Conservation (phyloP, 2,797 vertebrate species). For the Huso huso region DNA sequence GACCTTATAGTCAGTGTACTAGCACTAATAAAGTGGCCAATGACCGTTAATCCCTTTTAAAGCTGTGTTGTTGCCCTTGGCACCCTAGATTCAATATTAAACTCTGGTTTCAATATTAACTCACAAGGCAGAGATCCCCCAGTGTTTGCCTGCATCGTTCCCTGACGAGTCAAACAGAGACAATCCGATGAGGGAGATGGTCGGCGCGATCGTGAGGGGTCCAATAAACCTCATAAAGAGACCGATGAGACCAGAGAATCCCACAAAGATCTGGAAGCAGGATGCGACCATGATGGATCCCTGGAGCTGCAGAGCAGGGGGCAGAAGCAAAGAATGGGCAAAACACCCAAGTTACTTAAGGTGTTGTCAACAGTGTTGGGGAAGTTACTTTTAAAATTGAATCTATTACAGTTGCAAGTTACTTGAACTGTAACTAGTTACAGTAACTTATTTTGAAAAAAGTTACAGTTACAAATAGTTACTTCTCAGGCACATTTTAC, state of each 20-base stretch:
- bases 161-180: constrained; percentile 54
- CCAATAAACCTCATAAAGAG: constrained; percentile 63
- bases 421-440: no score
- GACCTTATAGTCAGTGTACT: no score
- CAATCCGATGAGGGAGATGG: constrained; percentile 55
- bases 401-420: no score
- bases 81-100: no score
- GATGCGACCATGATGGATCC: constrained; percentile 60
- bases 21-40: not conserved
- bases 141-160: constrained; percentile 51
- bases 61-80: not conserved
- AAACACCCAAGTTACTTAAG: no score
- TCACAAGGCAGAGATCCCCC: constrained; percentile 59
- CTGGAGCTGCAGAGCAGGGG: constrained; percentile 46
- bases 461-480: no score
- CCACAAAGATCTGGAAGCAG: constrained; percentile 61
- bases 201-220: constrained; percentile 63
- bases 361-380: no score
- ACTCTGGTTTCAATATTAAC: constrained; percentile 19
- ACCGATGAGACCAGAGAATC: constrained; percentile 64
- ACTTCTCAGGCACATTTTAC: no score
- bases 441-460: no score
- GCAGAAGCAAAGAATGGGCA: no score
- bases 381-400: no score
- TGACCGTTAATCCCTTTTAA: not conserved